Conservation (phyloP, 2,113 vertebrate species). For the Misgurnus mizolepis region DNA sequence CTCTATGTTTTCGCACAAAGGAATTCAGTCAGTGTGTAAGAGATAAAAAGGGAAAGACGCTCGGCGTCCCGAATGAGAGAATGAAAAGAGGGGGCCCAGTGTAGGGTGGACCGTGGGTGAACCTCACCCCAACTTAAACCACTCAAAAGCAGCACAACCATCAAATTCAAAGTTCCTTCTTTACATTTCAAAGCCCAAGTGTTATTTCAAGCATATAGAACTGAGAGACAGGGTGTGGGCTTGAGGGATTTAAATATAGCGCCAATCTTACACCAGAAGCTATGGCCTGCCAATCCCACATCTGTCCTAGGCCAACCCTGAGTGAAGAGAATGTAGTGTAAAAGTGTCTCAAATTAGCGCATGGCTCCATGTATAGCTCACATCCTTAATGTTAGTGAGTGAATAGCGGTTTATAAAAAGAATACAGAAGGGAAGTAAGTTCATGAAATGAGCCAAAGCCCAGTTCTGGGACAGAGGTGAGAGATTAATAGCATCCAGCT, state of each 20-base stretch:
- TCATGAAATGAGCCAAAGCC: slow-evolving; percentile 13
- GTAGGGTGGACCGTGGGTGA: background rate
- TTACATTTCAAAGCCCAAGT: background rate
- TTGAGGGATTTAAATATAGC: slow-evolving; percentile 33
- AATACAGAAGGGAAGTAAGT: slow-evolving; percentile 15
- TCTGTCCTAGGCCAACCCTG: slow-evolving; percentile 20
- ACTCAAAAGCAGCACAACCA: background rate
- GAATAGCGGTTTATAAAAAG: slow-evolving; percentile 27
- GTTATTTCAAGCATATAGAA: slow-evolving; percentile 13
- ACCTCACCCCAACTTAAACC: slow-evolving; percentile 4
- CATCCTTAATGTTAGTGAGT: slow-evolving; percentile 21
- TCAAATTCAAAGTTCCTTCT: background rate
- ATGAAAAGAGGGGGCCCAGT: background rate
- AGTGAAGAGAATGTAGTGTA: background rate
- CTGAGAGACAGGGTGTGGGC: slow-evolving; percentile 34
- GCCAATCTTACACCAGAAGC: background rate
- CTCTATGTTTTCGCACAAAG: background rate
- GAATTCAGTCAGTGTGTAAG: background rate
- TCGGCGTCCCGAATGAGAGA: no score
- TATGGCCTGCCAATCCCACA: slow-evolving; percentile 14
- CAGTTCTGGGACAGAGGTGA: slow-evolving; percentile 19
- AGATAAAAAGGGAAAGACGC: slow-evolving; percentile 3
- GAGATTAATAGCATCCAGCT: slow-evolving; percentile 21
- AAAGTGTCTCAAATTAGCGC: slow-evolving; percentile 14
- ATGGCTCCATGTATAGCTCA: slow-evolving; percentile 5